Evolutionary conservation across 2,797 vertebrate genomes (phyloP).

Genomic region (Acridotheres tristis): DNA sequence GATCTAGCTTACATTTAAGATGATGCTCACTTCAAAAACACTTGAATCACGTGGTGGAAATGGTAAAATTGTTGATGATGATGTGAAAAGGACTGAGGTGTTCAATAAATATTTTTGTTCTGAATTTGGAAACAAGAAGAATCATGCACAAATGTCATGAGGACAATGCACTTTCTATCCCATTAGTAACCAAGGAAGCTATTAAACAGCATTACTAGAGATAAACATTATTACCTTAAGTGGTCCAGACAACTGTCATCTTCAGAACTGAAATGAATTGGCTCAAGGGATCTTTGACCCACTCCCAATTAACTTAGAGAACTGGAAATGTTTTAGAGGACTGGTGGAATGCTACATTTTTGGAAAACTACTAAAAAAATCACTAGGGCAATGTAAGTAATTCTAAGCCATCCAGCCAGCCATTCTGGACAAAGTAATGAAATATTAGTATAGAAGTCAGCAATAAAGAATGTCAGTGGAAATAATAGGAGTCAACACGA

Average conservation of each 20-base stretch:
- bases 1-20: background rate
- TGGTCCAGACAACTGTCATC: background rate
- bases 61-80: background rate
- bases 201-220: slow-evolving; percentile 45
- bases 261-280: background rate
- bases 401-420: background rate
- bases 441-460: background rate
- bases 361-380: background rate
- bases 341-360: background rate
- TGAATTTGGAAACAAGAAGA: slow-evolving; percentile 27
- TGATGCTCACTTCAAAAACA: background rate
- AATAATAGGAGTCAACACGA: background rate
- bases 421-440: background rate
- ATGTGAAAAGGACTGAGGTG: background rate
- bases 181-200: slow-evolving; percentile 60
- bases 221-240: slow-evolving; percentile 50
- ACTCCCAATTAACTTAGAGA: background rate
- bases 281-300: background rate
- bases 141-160: background rate
- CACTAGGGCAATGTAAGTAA: background rate
- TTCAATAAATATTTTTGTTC: slow-evolving; percentile 49
- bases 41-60: background rate
- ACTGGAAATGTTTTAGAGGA: background rate
- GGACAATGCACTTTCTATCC: slow-evolving; percentile 25
- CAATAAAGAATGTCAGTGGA: background rate